These are phyloP conservation scores for Lerista edwardsae DNA, from an alignment of 2,797 vertebrate genomes.

Conservation along the genomic window DNA sequence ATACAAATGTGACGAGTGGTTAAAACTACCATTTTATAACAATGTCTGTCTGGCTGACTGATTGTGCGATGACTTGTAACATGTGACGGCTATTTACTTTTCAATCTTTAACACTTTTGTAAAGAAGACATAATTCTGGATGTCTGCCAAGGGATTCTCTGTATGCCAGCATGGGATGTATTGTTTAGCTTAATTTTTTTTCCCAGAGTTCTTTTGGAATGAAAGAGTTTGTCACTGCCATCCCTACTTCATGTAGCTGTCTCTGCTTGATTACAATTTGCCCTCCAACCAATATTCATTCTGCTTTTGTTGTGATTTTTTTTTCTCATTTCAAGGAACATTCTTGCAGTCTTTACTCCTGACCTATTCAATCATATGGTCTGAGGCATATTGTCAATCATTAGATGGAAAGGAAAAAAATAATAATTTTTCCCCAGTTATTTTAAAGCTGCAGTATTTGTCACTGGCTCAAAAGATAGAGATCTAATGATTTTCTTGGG, in stretches of 20 bases:
- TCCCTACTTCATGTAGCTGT: background rate
- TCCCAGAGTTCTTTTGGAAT: slow-evolving; percentile 13
- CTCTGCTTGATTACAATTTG: slow-evolving; percentile 39
- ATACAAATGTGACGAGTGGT: background rate
- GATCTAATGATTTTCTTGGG: slow-evolving; percentile 44
- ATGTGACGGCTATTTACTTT: background rate
- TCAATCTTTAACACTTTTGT: background rate
- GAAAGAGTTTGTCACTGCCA: background rate
- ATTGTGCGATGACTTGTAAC: background rate
- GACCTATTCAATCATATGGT: slow-evolving; percentile 2
- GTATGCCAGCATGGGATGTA: background rate
- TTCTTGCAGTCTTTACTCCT: slow-evolving; percentile 36
- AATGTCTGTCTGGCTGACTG: background rate
- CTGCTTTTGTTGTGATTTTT: slow-evolving; percentile 50
- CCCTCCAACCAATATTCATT: slow-evolving; percentile 1
- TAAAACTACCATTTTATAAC: background rate
- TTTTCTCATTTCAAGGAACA: slow-evolving; percentile 39
- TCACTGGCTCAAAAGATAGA: slow-evolving; percentile 27
- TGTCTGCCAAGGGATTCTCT: background rate
- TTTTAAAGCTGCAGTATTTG: slow-evolving; percentile 43
- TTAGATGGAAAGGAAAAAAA: slow-evolving; percentile 34
- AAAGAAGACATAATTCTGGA: slow-evolving; percentile 19
- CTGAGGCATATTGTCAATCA: slow-evolving; percentile 45
- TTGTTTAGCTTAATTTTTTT: slow-evolving; percentile 22
- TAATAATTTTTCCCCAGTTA: slow-evolving; percentile 19